Conservation (phyloP, 2,888 invertebrate species). For the Microctonus hyperodae region DNA sequence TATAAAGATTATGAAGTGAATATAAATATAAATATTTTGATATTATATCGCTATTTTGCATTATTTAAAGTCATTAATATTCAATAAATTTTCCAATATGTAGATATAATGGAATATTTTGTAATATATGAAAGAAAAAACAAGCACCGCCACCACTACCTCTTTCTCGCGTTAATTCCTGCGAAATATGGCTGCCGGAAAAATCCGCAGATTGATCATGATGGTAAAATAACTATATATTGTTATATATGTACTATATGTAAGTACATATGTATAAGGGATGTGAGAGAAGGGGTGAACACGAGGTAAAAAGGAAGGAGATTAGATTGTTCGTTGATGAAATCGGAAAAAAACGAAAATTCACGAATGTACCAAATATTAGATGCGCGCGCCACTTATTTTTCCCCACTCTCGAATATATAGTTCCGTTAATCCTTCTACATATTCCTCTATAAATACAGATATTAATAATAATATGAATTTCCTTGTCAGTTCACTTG, state of each 20-base stretch:
- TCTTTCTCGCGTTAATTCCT: slow-evolving; percentile 2
- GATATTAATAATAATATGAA: slow-evolving; percentile 6
- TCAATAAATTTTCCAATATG: too few species aligned
- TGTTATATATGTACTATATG: neutral
- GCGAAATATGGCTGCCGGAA: slow-evolving; percentile 22
- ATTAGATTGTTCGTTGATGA: slow-evolving; percentile 6
- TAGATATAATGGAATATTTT: too few species aligned
- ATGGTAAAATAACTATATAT: slow-evolving; percentile 14
- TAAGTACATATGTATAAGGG: too few species aligned
- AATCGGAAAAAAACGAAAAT: slow-evolving; percentile 17
- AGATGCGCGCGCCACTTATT: slow-evolving; percentile 36
- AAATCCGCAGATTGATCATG: slow-evolving; percentile 26
- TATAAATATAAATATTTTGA: too few species aligned
- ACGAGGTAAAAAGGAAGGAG: slow-evolving; percentile 13
- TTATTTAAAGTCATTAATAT: too few species aligned
- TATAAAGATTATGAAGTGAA: too few species aligned
- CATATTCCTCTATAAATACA: too few species aligned
- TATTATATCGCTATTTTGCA: too few species aligned
- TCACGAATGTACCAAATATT: slow-evolving; percentile 33
- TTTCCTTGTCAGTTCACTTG: slow-evolving; percentile 17
- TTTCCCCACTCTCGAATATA: neutral
- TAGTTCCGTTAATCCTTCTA: neutral
- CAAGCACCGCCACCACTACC: too few species aligned
- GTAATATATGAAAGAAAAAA: too few species aligned
- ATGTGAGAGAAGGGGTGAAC: neutral